These are phyloP conservation scores for Eleginops maclovinus DNA, from an alignment of 2,113 vertebrate genomes.

Conservation along the genomic window DNA sequence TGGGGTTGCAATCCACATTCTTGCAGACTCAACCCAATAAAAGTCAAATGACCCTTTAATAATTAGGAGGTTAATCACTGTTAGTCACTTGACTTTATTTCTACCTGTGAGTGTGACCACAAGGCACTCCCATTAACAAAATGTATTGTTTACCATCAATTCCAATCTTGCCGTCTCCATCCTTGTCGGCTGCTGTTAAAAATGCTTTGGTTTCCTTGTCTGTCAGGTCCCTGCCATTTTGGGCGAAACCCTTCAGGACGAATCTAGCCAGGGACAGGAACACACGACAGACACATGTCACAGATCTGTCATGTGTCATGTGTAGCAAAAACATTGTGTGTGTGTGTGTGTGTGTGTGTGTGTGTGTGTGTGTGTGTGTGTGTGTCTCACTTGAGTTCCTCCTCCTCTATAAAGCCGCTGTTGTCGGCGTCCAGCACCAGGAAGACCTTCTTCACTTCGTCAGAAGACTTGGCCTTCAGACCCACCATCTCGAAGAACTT, in stretches of 20 bases:
- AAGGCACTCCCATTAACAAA: constrained; percentile 4
- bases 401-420: constrained; percentile 89
- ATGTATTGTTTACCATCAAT: constrained; percentile 87
- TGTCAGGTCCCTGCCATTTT: constrained; percentile 89
- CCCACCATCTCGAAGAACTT: constrained; percentile 87
- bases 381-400: constrained; percentile 85
- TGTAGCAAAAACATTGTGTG: neutral
- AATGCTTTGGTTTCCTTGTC: constrained; percentile 92
- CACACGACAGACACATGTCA: neutral
- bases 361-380: neutral
- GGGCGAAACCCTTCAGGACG: constrained; percentile 90
- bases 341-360: neutral
- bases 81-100: neutral
- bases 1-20: too few relatives aligned
- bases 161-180: constrained; percentile 96
- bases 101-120: neutral
- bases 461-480: constrained; percentile 83
- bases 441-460: constrained; percentile 86
- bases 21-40: too few relatives aligned
- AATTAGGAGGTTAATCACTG: too few relatives aligned
- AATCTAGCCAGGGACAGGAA: constrained; percentile 77
- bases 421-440: constrained; percentile 87
- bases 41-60: too few relatives aligned
- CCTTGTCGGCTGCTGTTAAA: constrained; percentile 94
- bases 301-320: neutral